Conservation (phyloP, 2,888 invertebrate species). For the Spilosoma lubricipeda region DNA sequence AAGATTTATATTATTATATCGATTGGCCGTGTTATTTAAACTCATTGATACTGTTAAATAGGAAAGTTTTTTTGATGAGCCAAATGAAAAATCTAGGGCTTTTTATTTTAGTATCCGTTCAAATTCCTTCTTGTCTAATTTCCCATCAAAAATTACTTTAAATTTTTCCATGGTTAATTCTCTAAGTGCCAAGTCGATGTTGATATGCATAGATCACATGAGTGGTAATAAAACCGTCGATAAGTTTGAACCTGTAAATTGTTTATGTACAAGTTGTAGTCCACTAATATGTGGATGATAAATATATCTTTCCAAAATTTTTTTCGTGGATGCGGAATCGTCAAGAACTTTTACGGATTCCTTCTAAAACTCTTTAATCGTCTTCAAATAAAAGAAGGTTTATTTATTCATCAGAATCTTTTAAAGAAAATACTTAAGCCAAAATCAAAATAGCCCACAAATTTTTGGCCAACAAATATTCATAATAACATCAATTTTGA, state of each 20-base stretch:
- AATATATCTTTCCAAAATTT: background rate
- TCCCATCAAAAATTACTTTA: background rate
- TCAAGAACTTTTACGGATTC: background rate
- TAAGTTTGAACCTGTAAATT: too few species aligned
- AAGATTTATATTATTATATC: background rate
- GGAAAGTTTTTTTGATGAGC: too few species aligned
- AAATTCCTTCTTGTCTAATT: background rate
- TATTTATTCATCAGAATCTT: too few species aligned
- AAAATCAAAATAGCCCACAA: background rate
- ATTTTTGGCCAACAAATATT: background rate
- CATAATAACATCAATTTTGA: constrained; percentile 1
- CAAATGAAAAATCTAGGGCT: too few species aligned
- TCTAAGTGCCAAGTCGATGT: background rate
- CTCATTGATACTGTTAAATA: too few species aligned
- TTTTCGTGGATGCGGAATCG: background rate
- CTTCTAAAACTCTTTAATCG: background rate
- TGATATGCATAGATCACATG: too few species aligned
- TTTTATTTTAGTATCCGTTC: background rate
- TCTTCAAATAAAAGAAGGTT: too few species aligned
- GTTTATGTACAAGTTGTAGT: too few species aligned
- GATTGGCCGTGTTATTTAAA: too few species aligned
- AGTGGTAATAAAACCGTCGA: fast-evolving
- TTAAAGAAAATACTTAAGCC: background rate
- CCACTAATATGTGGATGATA: background rate
- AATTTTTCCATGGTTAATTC: background rate